phyloP scores from a whole-genome alignment of 1,140 invertebrate species.

The Stenopsyche tienmushanensis region DNA sequence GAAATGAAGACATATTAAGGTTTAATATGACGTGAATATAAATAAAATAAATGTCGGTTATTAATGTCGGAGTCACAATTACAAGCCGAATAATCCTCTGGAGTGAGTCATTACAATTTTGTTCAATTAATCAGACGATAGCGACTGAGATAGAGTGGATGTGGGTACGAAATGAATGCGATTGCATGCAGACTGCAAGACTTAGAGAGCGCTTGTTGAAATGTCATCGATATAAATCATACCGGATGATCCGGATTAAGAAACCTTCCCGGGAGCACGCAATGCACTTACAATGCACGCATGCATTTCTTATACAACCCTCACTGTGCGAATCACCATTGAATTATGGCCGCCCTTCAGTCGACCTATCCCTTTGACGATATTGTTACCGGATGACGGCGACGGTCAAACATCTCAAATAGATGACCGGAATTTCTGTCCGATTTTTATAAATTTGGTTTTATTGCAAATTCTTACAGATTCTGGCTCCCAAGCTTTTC shows the following conservation, averaged over 20 bases:
- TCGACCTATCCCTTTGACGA: too few species aligned
- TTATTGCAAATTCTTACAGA: too few species aligned
- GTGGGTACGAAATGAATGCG: not conserved
- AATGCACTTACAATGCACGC: not conserved
- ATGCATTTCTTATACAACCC: too few species aligned
- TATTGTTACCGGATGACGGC: too few species aligned
- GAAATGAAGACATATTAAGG: too few species aligned
- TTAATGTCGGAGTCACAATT: not conserved
- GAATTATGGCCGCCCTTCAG: too few species aligned
- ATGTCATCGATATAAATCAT: conserved; percentile 11
- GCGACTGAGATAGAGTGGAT: not conserved
- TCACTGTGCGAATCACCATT: too few species aligned
- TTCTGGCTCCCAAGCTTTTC: too few species aligned
- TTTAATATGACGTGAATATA: too few species aligned
- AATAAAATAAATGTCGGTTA: not conserved
- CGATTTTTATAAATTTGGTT: too few species aligned
- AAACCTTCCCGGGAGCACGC: not conserved
- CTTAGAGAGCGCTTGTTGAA: conserved; percentile 4
- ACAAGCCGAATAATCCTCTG: not conserved
- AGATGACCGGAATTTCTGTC: too few species aligned
- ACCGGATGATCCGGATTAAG: conserved; percentile 7
- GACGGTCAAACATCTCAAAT: too few species aligned
- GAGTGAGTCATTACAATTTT: conserved; percentile 10
- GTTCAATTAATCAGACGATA: conserved; percentile 6
- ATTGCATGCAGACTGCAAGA: not conserved